These are phyloP conservation scores for Alca torda DNA, from an alignment of 2,797 vertebrate genomes.

Conservation along the genomic window DNA sequence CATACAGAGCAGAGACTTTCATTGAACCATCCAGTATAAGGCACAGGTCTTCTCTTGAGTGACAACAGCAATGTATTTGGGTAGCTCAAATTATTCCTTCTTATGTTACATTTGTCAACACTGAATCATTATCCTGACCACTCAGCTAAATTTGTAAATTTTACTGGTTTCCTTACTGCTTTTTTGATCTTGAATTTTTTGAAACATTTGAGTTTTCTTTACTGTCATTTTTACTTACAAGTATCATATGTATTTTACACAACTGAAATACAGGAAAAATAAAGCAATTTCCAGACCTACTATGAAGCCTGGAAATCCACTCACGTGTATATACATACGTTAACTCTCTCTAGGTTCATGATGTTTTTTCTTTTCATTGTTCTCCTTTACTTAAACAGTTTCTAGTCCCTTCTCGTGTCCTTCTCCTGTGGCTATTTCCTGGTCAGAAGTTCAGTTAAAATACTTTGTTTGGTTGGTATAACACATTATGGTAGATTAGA, in stretches of 20 bases:
- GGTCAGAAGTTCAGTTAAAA: background rate
- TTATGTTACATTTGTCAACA: constrained; percentile 10
- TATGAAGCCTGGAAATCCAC: background rate
- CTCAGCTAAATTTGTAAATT: background rate
- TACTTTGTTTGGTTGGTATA: background rate
- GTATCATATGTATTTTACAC: background rate
- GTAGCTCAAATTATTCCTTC: constrained; percentile 2
- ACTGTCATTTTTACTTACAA: background rate
- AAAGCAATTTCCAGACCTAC: background rate
- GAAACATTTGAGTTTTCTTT: background rate
- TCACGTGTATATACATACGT: background rate
- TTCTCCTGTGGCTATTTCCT: background rate
- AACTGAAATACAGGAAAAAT: background rate
- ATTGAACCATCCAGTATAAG: background rate
- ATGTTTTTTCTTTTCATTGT: background rate
- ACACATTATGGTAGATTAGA: background rate
- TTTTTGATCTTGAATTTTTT: constrained; percentile 1
- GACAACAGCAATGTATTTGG: background rate
- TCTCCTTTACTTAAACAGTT: background rate
- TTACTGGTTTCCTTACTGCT: background rate
- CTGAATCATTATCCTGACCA: background rate
- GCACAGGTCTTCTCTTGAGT: background rate
- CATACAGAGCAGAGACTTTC: background rate
- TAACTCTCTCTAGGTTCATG: background rate
- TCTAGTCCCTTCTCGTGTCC: background rate